Evolutionary conservation across 2,888 invertebrate genomes (phyloP).

Genomic region (Dinocampus coccinellae): DNA sequence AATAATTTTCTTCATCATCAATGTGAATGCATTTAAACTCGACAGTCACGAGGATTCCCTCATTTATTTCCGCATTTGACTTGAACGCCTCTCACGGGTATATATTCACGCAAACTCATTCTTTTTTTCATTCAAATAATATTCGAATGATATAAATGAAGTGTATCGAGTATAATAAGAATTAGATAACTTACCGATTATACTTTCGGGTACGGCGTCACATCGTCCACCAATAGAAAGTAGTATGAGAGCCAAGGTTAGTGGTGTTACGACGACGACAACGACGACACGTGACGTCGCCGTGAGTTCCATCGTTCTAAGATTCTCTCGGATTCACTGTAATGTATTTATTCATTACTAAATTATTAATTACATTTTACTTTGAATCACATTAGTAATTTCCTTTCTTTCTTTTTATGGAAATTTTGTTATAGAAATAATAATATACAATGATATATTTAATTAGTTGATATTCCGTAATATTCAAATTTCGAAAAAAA

Average conservation of each 20-base stretch:
- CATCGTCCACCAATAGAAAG: conserved; percentile 50
- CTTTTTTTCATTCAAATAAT: too few species aligned
- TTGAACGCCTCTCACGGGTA: background rate
- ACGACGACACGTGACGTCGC: too few species aligned
- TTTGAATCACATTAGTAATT: background rate
- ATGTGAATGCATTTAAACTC: background rate
- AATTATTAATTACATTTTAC: background rate
- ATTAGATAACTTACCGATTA: conserved; percentile 56
- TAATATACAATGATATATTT: background rate
- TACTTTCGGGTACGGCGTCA: conserved; percentile 60
- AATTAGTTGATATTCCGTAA: too few species aligned
- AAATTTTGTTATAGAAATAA: too few species aligned
- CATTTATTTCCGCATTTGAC: conserved; percentile 20
- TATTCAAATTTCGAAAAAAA: background rate
- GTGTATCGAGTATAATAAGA: conserved; percentile 1
- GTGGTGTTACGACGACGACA: conserved; percentile 43
- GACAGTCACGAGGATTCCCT: background rate
- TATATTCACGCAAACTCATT: too few species aligned
- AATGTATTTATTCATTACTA: background rate
- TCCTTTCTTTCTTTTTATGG: background rate
- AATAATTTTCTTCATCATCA: conserved; percentile 4
- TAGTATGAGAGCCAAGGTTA: conserved; percentile 54
- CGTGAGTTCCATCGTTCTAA: conserved; percentile 45
- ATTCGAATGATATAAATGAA: too few species aligned
- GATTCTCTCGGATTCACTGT: conserved; percentile 32